These are phyloP conservation scores for Phocoena sinus DNA, from an alignment of 2,113 vertebrate species.

Conservation along the genomic window DNA sequence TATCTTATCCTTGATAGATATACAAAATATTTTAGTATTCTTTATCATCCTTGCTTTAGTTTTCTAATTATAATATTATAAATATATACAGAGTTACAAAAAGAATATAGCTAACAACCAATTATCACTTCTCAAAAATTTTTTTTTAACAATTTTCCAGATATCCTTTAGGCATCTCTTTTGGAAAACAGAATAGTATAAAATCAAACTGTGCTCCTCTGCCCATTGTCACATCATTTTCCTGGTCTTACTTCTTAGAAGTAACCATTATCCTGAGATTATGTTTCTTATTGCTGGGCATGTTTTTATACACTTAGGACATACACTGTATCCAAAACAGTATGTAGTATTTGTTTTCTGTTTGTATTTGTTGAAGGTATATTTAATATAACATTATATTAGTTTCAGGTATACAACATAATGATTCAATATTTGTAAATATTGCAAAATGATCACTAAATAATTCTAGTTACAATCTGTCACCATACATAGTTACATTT, in stretches of 20 bases:
- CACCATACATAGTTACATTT: background rate
- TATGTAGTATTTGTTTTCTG: background rate
- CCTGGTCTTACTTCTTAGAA: rapidly evolving
- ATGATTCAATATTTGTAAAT: background rate
- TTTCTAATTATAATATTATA: background rate
- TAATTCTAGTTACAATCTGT: background rate
- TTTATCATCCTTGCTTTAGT: background rate
- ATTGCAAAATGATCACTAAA: background rate
- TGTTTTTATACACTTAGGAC: background rate
- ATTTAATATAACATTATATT: background rate
- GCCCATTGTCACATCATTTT: rapidly evolving
- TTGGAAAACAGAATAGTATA: background rate
- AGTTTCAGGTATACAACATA: background rate
- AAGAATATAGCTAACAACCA: background rate
- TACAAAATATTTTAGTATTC: background rate
- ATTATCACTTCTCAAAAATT: background rate
- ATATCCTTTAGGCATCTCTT: background rate
- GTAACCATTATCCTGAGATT: background rate
- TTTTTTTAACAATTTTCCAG: background rate
- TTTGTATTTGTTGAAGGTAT: background rate
- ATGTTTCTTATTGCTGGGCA: background rate
- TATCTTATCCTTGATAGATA: background rate
- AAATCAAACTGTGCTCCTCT: background rate
- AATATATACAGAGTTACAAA: background rate
- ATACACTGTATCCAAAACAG: rapidly evolving